phyloP scores from a whole-genome alignment of 1,140 invertebrate species.

The Dryas iulia region DNA sequence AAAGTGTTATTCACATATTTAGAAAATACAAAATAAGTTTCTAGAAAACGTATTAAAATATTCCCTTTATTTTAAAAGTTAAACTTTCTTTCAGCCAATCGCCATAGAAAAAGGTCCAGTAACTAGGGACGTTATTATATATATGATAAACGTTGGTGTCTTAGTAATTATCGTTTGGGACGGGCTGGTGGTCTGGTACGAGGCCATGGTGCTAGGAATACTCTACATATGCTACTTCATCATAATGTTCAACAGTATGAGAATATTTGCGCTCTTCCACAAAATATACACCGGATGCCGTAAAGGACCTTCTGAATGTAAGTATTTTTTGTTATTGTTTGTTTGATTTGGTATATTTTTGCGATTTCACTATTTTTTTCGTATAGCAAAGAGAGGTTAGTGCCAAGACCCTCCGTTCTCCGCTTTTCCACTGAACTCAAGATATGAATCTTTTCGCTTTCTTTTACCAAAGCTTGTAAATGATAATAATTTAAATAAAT shows the following conservation, averaged over 20 bases:
- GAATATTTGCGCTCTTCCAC: slow-evolving; percentile 42
- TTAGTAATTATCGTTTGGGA: slow-evolving; percentile 91
- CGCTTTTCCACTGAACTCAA: too few species aligned
- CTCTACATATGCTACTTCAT: slow-evolving; percentile 84
- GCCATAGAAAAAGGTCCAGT: slow-evolving; percentile 91
- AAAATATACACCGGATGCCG: slow-evolving; percentile 4
- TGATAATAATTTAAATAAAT: too few species aligned
- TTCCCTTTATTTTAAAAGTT: too few species aligned
- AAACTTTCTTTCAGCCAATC: slow-evolving; percentile 83
- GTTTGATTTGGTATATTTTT: not conserved
- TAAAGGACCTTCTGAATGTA: slow-evolving; percentile 33
- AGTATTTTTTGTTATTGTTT: slow-evolving; percentile 15
- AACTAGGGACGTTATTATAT: slow-evolving; percentile 91
- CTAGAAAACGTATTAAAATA: too few species aligned
- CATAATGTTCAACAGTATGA: slow-evolving; percentile 70
- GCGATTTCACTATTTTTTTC: too few species aligned
- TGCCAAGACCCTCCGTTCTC: too few species aligned
- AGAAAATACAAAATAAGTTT: too few species aligned
- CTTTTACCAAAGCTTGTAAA: too few species aligned
- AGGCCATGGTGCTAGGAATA: slow-evolving; percentile 85
- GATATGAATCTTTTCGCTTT: too few species aligned
- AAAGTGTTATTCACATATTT: not conserved
- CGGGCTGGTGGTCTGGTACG: slow-evolving; percentile 89
- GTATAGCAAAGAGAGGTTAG: not conserved
- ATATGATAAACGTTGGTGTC: slow-evolving; percentile 87